A percentile compares a stretch with the other conserved stretches of the same genome.
Conservation (phyloP, 2,797 vertebrate species). For the Dendrocincla fuliginosa region DNA sequence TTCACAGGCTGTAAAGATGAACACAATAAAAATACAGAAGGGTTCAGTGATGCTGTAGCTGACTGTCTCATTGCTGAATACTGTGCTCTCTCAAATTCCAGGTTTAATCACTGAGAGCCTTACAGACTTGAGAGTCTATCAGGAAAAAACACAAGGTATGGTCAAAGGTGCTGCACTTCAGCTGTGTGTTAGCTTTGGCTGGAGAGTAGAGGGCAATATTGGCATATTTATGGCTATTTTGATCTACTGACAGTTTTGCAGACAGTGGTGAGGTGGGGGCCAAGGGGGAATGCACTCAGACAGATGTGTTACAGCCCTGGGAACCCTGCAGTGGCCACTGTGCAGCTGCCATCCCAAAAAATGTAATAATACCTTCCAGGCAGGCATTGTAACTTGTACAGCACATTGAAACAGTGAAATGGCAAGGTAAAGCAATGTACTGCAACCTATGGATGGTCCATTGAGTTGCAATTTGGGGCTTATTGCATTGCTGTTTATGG, state of each 20-base stretch:
- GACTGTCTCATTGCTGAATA: background rate
- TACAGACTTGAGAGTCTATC: background rate
- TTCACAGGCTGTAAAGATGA: background rate
- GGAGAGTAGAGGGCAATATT: background rate
- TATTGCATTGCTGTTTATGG: background rate
- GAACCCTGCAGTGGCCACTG: background rate
- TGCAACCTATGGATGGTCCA: background rate
- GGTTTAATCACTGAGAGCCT: background rate
- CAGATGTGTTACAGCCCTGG: background rate
- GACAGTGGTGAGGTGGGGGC: background rate
- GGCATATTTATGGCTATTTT: background rate
- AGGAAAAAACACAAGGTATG: background rate
- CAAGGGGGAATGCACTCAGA: rapidly evolving
- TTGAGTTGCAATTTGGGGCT: background rate
- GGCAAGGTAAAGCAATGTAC: rapidly evolving
- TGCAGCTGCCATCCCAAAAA: background rate
- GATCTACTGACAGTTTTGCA: background rate
- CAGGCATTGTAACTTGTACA: background rate
- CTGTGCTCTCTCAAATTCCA: background rate
- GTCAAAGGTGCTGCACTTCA: background rate
- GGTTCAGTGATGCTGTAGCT: background rate
- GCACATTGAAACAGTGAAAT: background rate
- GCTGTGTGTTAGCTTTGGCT: background rate
- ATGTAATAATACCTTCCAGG: background rate
- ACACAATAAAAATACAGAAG: background rate